These are phyloP conservation scores for Heterohyrax brucei DNA, from an alignment of 2,797 vertebrate genomes.

Conservation along the genomic window DNA sequence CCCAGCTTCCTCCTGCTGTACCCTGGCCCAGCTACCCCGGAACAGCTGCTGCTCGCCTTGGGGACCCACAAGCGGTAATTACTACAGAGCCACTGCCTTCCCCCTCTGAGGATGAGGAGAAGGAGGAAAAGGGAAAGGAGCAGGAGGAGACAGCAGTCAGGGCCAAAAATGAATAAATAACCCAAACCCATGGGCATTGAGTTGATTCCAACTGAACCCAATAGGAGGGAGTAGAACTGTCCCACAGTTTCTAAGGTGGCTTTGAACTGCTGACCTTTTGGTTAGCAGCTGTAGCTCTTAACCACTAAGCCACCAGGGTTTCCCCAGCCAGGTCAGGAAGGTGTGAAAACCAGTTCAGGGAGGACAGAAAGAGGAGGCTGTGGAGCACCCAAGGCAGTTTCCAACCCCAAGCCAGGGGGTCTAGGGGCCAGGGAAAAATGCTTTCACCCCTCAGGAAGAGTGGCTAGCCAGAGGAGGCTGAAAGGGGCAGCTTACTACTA, in stretches of 20 bases:
- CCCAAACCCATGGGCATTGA: too few relatives aligned
- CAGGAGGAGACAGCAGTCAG: not conserved
- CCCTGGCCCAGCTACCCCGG: conserved; percentile 85
- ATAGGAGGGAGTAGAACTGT: too few relatives aligned
- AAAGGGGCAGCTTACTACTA: not conserved
- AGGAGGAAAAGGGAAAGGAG: not conserved
- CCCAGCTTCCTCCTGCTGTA: not conserved
- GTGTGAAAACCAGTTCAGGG: not conserved
- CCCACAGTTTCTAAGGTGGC: too few relatives aligned
- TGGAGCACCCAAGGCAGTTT: conserved; percentile 76
- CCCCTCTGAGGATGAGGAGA: conserved; percentile 69
- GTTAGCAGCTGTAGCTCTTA: too few relatives aligned
- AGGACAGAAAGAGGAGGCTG: not conserved
- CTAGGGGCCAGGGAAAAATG: not conserved
- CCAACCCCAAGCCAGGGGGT: conserved; percentile 81
- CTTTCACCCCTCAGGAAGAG: not conserved
- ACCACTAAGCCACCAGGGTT: too few relatives aligned
- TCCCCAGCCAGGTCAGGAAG: not conserved
- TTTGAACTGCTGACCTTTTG: too few relatives aligned
- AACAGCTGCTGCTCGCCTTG: conserved; percentile 95
- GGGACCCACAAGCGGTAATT: conserved; percentile 95
- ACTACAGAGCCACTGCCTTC: conserved; percentile 94
- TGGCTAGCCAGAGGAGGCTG: not conserved
- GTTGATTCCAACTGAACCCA: too few relatives aligned
- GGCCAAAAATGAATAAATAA: conserved; percentile 74